phyloP scores from a whole-genome alignment of 2,888 invertebrate species.

The Automeris io region DNA sequence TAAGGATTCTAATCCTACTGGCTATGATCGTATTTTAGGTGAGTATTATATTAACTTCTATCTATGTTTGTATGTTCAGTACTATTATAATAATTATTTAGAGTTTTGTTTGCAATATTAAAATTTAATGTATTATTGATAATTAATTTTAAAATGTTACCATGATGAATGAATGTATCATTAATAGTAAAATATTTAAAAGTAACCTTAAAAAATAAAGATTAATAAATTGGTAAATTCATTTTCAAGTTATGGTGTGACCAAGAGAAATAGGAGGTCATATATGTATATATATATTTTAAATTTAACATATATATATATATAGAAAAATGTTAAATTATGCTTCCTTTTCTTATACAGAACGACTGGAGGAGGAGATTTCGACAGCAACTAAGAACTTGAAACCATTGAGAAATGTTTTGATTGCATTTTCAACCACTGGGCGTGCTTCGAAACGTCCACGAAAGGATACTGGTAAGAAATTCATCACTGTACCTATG shows the following conservation, averaged over 20 bases:
- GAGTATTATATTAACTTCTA: constrained; percentile 18
- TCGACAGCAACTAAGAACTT: constrained; percentile 39
- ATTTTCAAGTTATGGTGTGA: too few species aligned
- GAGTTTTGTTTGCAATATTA: background rate
- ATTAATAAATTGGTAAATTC: too few species aligned
- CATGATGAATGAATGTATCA: too few species aligned
- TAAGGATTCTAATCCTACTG: constrained; percentile 27
- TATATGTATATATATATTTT: too few species aligned
- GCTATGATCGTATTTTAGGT: constrained; percentile 51
- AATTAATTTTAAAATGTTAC: too few species aligned
- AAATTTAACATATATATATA: too few species aligned
- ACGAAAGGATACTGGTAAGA: constrained; percentile 57
- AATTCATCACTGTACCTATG: too few species aligned
- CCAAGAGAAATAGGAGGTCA: too few species aligned
- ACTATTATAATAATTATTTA: background rate
- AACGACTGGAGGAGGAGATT: constrained; percentile 60
- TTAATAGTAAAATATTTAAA: too few species aligned
- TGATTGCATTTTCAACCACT: constrained; percentile 38
- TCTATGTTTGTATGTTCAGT: background rate
- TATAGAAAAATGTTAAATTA: too few species aligned
- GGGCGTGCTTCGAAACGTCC: constrained; percentile 42
- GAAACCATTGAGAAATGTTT: constrained; percentile 46
- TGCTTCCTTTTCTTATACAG: constrained; percentile 37
- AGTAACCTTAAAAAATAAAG: too few species aligned
- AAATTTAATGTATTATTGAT: background rate